Evolutionary conservation across 2,888 invertebrate species (phyloP).

Genomic region (Priocnemis perturbator): DNA sequence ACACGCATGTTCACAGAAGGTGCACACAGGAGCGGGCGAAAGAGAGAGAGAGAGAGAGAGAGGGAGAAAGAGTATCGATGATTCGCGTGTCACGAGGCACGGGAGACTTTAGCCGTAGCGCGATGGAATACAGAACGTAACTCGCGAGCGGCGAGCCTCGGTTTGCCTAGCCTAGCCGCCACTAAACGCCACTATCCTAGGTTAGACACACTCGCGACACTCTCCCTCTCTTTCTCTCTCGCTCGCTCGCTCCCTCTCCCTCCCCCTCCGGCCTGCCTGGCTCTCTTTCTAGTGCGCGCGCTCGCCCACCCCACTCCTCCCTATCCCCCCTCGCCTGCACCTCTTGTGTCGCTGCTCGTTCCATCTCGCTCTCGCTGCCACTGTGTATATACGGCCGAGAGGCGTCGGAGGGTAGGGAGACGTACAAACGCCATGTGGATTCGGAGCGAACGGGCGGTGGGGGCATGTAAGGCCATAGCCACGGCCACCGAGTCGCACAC

Average conservation of each 20-base stretch:
- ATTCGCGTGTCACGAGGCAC: constrained; percentile 26
- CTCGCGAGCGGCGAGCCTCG: constrained; percentile 65
- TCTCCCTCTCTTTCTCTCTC: constrained; percentile 57
- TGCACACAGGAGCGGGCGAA: too few relatives aligned
- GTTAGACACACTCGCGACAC: constrained; percentile 69
- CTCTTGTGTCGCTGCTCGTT: constrained; percentile 10
- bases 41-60: too few relatives aligned
- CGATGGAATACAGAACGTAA: constrained; percentile 70
- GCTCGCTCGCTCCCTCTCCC: constrained; percentile 42
- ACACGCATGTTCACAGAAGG: too few relatives aligned
- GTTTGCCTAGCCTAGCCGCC: constrained; percentile 72
- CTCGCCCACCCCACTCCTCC: constrained; percentile 5
- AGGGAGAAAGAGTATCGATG: neutral
- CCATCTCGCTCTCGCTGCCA: constrained; percentile 26
- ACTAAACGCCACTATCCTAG: constrained; percentile 72
- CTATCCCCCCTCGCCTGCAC: constrained; percentile 29
- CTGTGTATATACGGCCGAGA: constrained; percentile 34
- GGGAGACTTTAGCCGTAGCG: constrained; percentile 55
- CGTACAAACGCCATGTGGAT: constrained; percentile 60
- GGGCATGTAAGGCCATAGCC: constrained; percentile 74
- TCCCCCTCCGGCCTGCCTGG: constrained; percentile 9
- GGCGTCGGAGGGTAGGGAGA: constrained; percentile 17
- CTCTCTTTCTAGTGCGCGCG: constrained; percentile 15
- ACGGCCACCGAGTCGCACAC: constrained; percentile 71
- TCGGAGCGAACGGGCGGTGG: constrained; percentile 56